A percentile compares a stretch with the other conserved stretches of the same genome.
These are phyloP conservation scores for Hydrochoerus hydrochaeris DNA, from an alignment of 2,113 vertebrate species.

Conservation along the genomic window DNA sequence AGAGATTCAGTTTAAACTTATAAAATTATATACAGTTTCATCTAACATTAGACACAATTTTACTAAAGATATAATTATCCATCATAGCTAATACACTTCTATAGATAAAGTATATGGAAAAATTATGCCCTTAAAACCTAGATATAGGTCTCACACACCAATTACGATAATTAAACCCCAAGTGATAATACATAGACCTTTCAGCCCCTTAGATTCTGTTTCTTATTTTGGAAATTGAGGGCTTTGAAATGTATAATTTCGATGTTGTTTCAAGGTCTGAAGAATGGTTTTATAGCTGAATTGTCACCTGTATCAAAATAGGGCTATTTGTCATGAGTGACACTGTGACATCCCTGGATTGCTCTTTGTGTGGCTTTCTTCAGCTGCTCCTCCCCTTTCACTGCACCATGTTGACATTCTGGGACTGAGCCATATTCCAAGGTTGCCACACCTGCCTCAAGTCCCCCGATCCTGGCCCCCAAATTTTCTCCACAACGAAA, in stretches of 20 bases:
- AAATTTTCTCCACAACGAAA: not conserved
- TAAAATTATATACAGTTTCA: conserved; percentile 11
- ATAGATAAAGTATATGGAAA: not conserved
- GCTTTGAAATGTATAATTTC: conserved; percentile 3
- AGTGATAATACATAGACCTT: not conserved
- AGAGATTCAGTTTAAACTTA: conserved; percentile 21
- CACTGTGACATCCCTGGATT: not conserved
- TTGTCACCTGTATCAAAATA: conserved; percentile 26
- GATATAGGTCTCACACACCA: not conserved
- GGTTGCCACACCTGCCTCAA: not conserved
- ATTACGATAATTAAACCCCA: not conserved
- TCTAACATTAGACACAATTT: not conserved
- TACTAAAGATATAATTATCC: conserved; percentile 13
- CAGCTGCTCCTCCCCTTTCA: not conserved
- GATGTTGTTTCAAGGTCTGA: not conserved
- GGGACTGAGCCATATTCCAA: not conserved
- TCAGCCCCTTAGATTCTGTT: not conserved
- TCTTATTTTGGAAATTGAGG: conserved; percentile 39
- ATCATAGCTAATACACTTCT: not conserved
- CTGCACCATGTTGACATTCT: not conserved
- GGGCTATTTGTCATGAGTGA: not conserved
- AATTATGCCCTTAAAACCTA: not conserved
- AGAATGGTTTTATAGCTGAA: conserved; percentile 31
- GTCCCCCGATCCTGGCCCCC: not conserved
- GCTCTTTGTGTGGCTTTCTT: not conserved